These are phyloP conservation scores for Pemphredon lugubris DNA, from an alignment of 2,888 invertebrate genomes.

Conservation along the genomic window DNA sequence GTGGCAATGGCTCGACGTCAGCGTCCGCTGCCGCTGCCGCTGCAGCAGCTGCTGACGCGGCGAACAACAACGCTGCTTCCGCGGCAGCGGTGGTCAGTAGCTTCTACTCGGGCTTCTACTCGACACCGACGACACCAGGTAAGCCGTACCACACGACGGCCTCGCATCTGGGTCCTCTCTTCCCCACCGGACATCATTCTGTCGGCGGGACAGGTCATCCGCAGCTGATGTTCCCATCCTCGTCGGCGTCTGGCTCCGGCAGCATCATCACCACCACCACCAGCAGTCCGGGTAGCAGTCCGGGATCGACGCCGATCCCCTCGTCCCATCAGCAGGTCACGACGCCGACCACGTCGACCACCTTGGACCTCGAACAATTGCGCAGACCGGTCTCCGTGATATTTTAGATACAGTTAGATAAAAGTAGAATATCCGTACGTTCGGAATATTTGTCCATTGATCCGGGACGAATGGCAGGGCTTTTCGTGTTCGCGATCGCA, in stretches of 20 bases:
- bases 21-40: constrained; percentile 80
- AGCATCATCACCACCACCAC: constrained; percentile 49
- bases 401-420: constrained; percentile 81
- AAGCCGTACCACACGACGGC: constrained; percentile 77
- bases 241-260: constrained; percentile 37
- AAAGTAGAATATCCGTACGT: not conserved
- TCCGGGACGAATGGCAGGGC: not conserved
- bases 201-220: constrained; percentile 83
- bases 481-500: not conserved
- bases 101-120: constrained; percentile 87
- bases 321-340: constrained; percentile 71
- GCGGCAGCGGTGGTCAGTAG: constrained; percentile 85
- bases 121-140: constrained; percentile 82
- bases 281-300: constrained; percentile 72
- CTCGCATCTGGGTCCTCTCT: constrained; percentile 60
- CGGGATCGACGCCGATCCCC: constrained; percentile 65
- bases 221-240: constrained; percentile 74
- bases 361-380: constrained; percentile 83
- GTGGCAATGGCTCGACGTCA: constrained; percentile 71
- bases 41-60: constrained; percentile 81
- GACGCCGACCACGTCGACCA: constrained; percentile 82
- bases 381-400: constrained; percentile 88
- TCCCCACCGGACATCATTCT: constrained; percentile 67
- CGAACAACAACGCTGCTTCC: constrained; percentile 81
- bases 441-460: constrained; percentile 3